These are phyloP conservation scores for Acanthopagrus latus DNA, from an alignment of 2,797 vertebrate species.

Conservation along the genomic window DNA sequence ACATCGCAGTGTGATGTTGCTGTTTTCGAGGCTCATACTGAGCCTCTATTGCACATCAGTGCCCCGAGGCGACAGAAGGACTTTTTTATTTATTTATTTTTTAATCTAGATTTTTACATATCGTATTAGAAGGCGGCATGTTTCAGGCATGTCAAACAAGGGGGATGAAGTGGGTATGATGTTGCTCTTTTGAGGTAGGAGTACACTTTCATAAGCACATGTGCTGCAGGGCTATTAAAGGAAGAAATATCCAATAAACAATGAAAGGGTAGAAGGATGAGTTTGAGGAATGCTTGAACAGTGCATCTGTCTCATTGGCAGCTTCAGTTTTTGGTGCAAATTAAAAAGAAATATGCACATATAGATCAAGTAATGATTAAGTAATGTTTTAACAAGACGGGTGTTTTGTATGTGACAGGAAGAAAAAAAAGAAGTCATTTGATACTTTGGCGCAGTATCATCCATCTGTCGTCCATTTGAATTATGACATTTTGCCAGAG, in stretches of 20 bases:
- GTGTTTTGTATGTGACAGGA: background rate
- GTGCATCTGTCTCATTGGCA: background rate
- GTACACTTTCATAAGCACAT: background rate
- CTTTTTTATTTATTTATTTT: background rate
- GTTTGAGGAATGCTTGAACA: background rate
- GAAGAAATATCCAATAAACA: background rate
- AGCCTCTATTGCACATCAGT: background rate
- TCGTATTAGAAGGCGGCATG: background rate
- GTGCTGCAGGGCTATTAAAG: background rate
- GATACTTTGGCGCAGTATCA: conserved; percentile 1
- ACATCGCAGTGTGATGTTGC: background rate
- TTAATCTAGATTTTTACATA: background rate
- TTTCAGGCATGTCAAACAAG: background rate
- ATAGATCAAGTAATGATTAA: background rate
- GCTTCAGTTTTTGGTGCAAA: background rate
- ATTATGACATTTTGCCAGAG: background rate
- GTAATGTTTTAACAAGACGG: background rate
- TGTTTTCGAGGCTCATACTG: background rate
- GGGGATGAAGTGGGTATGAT: background rate
- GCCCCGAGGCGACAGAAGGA: background rate
- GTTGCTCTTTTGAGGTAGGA: background rate
- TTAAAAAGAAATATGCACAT: background rate
- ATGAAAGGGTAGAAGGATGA: background rate
- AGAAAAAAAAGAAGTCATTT: background rate
- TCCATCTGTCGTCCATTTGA: conserved; percentile 20